These are phyloP conservation scores for Montifringilla adamsi DNA, from an alignment of 2,113 vertebrate genomes.

Conservation along the genomic window DNA sequence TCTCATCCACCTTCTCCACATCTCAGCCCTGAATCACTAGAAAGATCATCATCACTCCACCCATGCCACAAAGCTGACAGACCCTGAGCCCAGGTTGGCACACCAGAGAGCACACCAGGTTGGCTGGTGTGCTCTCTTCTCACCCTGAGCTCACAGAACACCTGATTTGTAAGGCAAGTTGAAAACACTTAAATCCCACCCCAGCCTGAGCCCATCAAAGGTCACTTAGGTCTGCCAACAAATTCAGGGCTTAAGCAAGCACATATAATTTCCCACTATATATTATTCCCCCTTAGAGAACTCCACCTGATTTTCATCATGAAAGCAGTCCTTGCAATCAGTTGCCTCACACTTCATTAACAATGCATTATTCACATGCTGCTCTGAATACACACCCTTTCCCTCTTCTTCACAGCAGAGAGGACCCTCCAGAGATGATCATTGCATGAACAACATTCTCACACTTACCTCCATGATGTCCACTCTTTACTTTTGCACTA, in stretches of 20 bases:
- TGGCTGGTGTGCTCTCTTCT: neutral
- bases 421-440: neutral
- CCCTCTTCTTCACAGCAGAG: neutral
- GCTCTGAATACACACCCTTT: neutral
- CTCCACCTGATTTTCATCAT: neutral
- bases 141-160: accelerated
- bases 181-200: neutral
- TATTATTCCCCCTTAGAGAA: neutral
- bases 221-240: neutral
- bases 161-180: neutral
- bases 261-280: neutral
- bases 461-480: accelerated
- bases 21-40: neutral
- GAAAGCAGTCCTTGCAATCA: accelerated
- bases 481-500: neutral
- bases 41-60: neutral
- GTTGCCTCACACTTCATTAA: neutral
- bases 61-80: neutral
- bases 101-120: too few relatives aligned
- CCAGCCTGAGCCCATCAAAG: neutral
- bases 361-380: neutral
- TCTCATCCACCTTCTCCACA: neutral
- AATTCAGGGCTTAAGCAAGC: neutral
- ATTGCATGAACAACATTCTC: neutral
- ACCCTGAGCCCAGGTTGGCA: neutral